phyloP scores from a whole-genome alignment of 1,140 invertebrate genomes.

The Chelonus insularis region DNA sequence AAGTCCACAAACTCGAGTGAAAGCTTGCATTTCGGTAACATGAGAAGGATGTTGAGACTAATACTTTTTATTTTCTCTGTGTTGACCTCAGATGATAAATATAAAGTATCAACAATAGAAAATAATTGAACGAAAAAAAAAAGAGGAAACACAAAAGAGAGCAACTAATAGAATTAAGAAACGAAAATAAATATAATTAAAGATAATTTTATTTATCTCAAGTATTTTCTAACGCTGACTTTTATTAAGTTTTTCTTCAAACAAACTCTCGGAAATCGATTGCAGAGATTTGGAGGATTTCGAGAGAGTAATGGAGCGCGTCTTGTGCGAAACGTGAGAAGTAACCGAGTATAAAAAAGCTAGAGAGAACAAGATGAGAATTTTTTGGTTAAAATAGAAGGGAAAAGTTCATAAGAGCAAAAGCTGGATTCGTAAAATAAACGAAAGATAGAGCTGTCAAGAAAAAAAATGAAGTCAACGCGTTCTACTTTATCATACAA shows the following conservation, averaged over 20 bases:
- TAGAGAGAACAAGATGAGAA: slow-evolving; percentile 35
- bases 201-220: neutral
- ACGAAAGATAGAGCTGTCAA: slow-evolving; percentile 53
- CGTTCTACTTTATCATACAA: slow-evolving; percentile 33
- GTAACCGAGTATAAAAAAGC: slow-evolving; percentile 10
- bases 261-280: slow-evolving; percentile 29
- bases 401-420: neutral
- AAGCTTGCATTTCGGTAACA: slow-evolving; percentile 16
- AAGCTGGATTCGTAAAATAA: slow-evolving; percentile 42
- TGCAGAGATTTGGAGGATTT: slow-evolving; percentile 37
- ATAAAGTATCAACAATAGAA: no score
- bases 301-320: slow-evolving; percentile 36
- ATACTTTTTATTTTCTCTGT: neutral
- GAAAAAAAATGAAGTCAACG: slow-evolving; percentile 49
- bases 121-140: no score
- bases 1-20: slow-evolving; percentile 17
- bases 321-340: slow-evolving; percentile 28
- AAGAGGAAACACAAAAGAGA: neutral
- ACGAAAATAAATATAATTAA: neutral
- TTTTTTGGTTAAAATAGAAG: slow-evolving; percentile 31
- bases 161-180: no score
- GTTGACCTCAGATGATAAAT: no score
- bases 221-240: neutral
- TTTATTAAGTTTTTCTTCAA: neutral
- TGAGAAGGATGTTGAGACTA: neutral